These are phyloP conservation scores for Oxyura jamaicensis DNA, from an alignment of 2,113 vertebrate genomes.

Conservation along the genomic window DNA sequence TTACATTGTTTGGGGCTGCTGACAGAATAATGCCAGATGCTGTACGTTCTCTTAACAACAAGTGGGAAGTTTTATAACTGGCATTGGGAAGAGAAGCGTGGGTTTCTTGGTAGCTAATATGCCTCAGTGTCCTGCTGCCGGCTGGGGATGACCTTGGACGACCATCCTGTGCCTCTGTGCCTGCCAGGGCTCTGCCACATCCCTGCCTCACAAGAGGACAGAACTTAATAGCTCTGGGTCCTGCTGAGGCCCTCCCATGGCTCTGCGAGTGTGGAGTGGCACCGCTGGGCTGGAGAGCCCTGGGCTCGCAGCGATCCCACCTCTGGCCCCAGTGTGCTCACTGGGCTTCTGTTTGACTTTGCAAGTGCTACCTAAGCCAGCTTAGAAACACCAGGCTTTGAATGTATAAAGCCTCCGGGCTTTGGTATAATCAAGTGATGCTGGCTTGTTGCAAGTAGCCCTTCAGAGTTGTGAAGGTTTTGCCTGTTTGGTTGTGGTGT, in stretches of 20 bases:
- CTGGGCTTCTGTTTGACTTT: neutral
- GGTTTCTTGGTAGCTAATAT: neutral
- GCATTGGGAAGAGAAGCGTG: neutral
- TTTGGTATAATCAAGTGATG: neutral
- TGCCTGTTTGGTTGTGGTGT: neutral
- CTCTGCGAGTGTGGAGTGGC: neutral
- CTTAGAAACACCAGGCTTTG: neutral
- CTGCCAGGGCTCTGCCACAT: neutral
- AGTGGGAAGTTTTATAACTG: neutral
- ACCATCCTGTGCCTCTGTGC: slow-evolving; percentile 28
- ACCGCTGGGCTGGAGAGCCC: neutral
- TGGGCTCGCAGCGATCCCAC: neutral
- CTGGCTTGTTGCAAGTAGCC: neutral
- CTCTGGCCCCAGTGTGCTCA: neutral
- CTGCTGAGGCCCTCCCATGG: slow-evolving; percentile 12
- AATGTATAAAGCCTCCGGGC: neutral
- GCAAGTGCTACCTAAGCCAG: neutral
- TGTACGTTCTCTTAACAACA: neutral
- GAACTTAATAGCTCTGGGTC: neutral
- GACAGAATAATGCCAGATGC: slow-evolving; percentile 6
- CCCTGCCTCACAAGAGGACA: neutral
- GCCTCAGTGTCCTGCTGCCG: neutral
- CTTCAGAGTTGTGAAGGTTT: neutral
- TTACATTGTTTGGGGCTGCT: slow-evolving; percentile 22
- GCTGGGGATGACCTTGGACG: slow-evolving; percentile 51